Evolutionary conservation across 2,888 invertebrate genomes (phyloP), one percentile per base, ranked within the genome.

Genomic region (Thecocarcelia acutangulata): DNA sequence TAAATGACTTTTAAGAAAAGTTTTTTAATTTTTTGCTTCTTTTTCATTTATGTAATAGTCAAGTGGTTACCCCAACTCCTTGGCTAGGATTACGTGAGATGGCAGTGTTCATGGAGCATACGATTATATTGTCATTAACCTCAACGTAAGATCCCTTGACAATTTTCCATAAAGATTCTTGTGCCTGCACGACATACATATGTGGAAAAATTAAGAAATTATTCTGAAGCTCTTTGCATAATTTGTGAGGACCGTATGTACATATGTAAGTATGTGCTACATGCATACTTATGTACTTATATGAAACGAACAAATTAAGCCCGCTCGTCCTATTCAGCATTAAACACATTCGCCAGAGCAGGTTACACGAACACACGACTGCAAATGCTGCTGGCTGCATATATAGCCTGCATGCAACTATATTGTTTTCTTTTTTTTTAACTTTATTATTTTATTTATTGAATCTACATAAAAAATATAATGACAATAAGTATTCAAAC

Each of bases 51-150:
- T 80, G 64, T 72, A 52, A 77, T 81, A 69, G 77, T 77, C 61
- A 76, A 81, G 81, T 81, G 77, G 81, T 81, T 77, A 77, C 73
- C 58, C 81, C 56, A 81, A 77, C 72, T 58, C 68, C 21, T 52
- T 19, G 63, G 58, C 54, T 37, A 8, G 13, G 8, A 42, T 33
- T 63, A 12, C 6, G 24, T 5, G 44, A 4, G 44, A 24, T 46
- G 61, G 11, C 52, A 42, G 46, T 12, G 0, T 17, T 3, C 24
- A 40, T 21, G 37, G 37, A 12, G n/a, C 12, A 33, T n/a, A 68
- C 68, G 77, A 77, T 81, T 77, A 77, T 58, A 72, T 73, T 81
- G 81, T 81, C 81, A 77, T 81, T 81, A 81, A 81, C 81, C 81
- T 81, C 73, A 44, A 66, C 72, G 37, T 9, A 59, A 64, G 70